These are phyloP conservation scores for Caradrina kadenii DNA, from an alignment of 2,888 invertebrate species.

Conservation along the genomic window DNA sequence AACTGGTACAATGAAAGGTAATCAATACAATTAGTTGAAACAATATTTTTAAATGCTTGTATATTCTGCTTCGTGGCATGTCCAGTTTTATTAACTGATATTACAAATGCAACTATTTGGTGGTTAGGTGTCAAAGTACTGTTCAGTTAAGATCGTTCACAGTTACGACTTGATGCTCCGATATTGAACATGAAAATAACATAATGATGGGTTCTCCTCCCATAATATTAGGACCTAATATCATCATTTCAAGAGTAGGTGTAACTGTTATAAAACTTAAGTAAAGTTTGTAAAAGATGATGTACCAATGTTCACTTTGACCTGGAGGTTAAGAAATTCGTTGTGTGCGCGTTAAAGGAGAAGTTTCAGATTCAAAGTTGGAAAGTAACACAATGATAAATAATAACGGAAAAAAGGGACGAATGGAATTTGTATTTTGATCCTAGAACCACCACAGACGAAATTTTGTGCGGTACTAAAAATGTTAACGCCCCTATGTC, in stretches of 20 bases:
- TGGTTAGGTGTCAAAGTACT: slow-evolving; percentile 22
- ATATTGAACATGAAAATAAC: slow-evolving; percentile 25
- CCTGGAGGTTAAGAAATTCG: neutral
- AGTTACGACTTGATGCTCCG: slow-evolving; percentile 6
- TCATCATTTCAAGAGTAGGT: slow-evolving; percentile 6
- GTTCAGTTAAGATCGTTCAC: slow-evolving; percentile 1
- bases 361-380: neutral
- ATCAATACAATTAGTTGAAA: too few species aligned
- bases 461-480: too few species aligned
- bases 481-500: too few species aligned
- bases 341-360: neutral
- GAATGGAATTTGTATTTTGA: too few species aligned
- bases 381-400: too few species aligned
- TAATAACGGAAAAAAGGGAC: too few species aligned
- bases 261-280: neutral
- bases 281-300: neutral
- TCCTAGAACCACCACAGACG: too few species aligned
- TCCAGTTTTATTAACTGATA: too few species aligned
- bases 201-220: slow-evolving; percentile 39
- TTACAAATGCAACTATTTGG: too few species aligned
- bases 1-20: too few species aligned
- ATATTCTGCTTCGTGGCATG: too few species aligned
- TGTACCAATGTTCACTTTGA: neutral
- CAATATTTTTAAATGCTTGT: too few species aligned
- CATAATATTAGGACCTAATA: slow-evolving; percentile 27